phyloP scores from a whole-genome alignment of 1,140 invertebrate genomes.

The Mesaphorura yosii region DNA sequence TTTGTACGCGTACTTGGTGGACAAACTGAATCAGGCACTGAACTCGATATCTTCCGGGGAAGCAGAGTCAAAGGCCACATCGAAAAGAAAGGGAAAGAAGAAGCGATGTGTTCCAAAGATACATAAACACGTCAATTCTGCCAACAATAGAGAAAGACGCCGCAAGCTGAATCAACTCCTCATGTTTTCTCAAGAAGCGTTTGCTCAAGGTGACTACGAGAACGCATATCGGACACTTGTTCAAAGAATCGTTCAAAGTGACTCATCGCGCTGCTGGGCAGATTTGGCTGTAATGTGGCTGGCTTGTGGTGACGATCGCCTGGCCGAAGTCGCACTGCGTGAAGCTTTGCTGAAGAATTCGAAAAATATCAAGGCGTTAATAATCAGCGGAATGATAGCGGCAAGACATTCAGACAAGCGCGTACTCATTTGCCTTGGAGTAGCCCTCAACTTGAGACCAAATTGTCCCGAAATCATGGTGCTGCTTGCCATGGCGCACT shows the following conservation, averaged over 20 bases:
- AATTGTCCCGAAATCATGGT: constrained; percentile 20
- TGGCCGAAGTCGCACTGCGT: constrained; percentile 18
- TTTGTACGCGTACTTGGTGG: constrained; percentile 22
- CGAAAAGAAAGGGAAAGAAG: neutral
- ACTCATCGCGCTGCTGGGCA: constrained; percentile 9
- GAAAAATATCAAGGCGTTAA: constrained; percentile 10
- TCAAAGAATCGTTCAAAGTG: constrained; percentile 16
- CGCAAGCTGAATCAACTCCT: constrained; percentile 4
- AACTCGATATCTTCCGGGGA: neutral
- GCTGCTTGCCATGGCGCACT: constrained; percentile 13
- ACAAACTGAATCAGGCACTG: constrained; percentile 19
- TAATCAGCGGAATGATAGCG: constrained; percentile 16
- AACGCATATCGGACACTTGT: constrained; percentile 5
- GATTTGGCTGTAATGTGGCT: constrained; percentile 27
- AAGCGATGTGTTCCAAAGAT: neutral
- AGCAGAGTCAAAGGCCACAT: neutral
- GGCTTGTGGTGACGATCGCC: constrained; percentile 1
- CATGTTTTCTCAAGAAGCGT: constrained; percentile 5
- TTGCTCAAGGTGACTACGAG: constrained; percentile 16
- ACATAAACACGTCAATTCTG: neutral
- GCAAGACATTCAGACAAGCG: constrained; percentile 15
- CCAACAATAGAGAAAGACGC: neutral
- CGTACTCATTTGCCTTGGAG: constrained; percentile 6
- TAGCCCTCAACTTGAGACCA: constrained; percentile 9
- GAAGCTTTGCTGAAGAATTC: constrained; percentile 21